A percentile compares a stretch with the other conserved stretches of the same genome.
Evolutionary conservation across 2,888 invertebrate species (phyloP).

Genomic region (Melieria crassipennis): DNA sequence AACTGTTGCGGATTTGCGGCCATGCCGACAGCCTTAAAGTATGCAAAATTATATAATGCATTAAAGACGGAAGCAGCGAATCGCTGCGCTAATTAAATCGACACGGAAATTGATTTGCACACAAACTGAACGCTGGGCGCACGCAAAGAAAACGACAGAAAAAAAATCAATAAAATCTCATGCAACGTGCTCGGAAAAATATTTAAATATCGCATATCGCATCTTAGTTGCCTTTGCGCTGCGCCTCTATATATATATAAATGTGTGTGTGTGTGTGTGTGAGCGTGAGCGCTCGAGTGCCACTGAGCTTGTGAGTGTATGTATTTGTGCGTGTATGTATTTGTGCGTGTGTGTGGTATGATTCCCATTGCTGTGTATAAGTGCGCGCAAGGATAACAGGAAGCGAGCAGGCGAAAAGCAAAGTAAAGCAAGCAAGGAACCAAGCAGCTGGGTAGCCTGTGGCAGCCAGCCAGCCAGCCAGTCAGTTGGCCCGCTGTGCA

Average conservation of each 20-base stretch:
- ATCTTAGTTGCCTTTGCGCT: slow-evolving; percentile 9
- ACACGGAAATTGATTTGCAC: neutral
- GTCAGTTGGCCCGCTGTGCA: slow-evolving; percentile 2
- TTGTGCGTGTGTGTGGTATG: slow-evolving; percentile 23
- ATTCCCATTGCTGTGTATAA: slow-evolving; percentile 17
- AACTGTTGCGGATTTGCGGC: neutral
- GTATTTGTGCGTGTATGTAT: slow-evolving; percentile 16
- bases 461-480: slow-evolving; percentile 22
- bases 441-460: slow-evolving; percentile 15
- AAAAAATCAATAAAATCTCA: slow-evolving; percentile 30
- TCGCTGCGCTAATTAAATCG: neutral
- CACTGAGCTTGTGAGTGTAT: slow-evolving; percentile 6
- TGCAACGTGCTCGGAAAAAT: slow-evolving; percentile 23
- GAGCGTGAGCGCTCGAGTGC: neutral
- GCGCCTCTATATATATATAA: neutral
- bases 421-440: neutral
- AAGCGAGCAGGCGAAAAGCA: slow-evolving; percentile 12
- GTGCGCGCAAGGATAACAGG: slow-evolving; percentile 44
- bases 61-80: slow-evolving; percentile 12
- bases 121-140: neutral
- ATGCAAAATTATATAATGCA: slow-evolving; percentile 37
- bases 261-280: slow-evolving; percentile 26
- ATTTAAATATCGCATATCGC: slow-evolving; percentile 25
- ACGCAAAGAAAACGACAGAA: slow-evolving; percentile 5
- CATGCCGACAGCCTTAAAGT: slow-evolving; percentile 28